Percentiles rank a stretch among this genome's conserved stretches.
Conservation (phyloP, 2,113 vertebrate species). For the Oriolus oriolus region DNA sequence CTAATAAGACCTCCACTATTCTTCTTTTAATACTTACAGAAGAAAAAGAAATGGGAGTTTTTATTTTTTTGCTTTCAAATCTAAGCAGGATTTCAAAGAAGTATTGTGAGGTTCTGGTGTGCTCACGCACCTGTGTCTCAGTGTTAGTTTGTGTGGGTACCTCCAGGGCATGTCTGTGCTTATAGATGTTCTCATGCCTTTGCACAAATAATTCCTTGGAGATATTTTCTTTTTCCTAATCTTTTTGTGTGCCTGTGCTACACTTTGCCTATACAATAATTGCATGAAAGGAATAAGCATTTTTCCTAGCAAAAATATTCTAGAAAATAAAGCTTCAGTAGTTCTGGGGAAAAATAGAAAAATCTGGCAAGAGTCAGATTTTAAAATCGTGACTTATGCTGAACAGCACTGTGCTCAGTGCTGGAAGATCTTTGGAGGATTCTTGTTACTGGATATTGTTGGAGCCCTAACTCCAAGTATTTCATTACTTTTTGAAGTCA, state of each 20-base stretch:
- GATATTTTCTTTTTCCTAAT: not conserved
- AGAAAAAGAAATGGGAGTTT: conserved; percentile 42
- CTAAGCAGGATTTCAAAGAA: conserved; percentile 13
- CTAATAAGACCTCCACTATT: conserved; percentile 61
- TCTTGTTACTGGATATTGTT: not conserved
- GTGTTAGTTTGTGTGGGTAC: not conserved
- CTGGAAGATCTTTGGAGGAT: not conserved
- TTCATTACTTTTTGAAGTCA: not conserved
- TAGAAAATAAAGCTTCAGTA: not conserved
- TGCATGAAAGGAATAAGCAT: not conserved
- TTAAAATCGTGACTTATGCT: not conserved
- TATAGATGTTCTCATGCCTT: not conserved
- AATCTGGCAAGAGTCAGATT: not conserved
- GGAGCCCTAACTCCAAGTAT: not conserved
- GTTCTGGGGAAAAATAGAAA: not conserved
- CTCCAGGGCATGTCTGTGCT: not conserved
- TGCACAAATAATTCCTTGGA: not conserved
- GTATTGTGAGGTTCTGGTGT: not conserved
- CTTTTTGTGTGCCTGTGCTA: not conserved
- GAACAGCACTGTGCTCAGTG: not conserved
- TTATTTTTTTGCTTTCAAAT: conserved; percentile 60
- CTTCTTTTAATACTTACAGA: conserved; percentile 61
- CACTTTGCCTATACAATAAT: not conserved
- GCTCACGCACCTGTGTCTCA: not conserved
- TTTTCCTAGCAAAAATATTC: not conserved